These are phyloP conservation scores for Tolypeutes matacus DNA, from an alignment of 2,797 vertebrate species.

Conservation along the genomic window DNA sequence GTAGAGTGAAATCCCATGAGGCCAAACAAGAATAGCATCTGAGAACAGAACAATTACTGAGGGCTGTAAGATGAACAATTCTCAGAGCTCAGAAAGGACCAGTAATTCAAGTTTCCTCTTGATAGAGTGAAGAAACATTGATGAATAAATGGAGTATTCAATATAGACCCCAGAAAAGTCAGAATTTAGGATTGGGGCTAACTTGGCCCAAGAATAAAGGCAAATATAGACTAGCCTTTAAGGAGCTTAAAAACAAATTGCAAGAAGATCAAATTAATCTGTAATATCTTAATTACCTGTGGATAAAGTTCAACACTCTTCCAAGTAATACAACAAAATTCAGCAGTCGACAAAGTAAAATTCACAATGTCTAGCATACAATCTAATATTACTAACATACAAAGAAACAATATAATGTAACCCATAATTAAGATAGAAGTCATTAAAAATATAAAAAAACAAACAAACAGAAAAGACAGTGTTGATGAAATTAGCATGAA, in stretches of 20 bases:
- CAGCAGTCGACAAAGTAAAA: background rate
- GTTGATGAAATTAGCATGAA: background rate
- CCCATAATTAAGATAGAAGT: background rate
- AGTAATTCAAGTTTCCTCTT: background rate
- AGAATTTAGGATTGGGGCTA: background rate
- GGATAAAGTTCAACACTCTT: background rate
- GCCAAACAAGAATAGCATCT: background rate
- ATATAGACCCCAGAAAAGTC: background rate
- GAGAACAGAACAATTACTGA: background rate
- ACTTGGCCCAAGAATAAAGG: background rate
- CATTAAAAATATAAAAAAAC: background rate
- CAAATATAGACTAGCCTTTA: background rate
- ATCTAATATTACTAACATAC: background rate
- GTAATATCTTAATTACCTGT: background rate
- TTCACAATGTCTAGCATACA: background rate
- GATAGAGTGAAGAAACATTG: background rate
- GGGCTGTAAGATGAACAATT: background rate
- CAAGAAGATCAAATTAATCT: background rate
- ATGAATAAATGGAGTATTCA: background rate
- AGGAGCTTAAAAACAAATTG: background rate
- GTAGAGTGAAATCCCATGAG: too few relatives aligned
- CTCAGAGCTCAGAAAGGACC: background rate
- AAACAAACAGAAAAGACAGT: background rate
- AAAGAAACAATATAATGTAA: background rate
- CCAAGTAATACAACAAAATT: constrained; percentile 3